Base-by-base conservation (phyloP, 1,140 invertebrate genomes). In the Euwallacea similis region DNA sequence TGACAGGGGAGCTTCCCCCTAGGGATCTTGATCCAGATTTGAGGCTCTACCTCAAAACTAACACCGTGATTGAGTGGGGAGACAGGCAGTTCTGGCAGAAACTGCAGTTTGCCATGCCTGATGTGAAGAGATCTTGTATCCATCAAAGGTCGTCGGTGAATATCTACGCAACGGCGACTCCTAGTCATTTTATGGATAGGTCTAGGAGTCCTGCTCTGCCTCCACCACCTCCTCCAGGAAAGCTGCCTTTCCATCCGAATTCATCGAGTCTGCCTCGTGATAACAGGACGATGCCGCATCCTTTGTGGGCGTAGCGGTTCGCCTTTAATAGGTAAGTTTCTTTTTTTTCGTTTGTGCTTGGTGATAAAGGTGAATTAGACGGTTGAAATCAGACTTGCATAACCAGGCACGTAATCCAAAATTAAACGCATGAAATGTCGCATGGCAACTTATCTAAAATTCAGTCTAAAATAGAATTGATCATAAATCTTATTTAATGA, bases 61-160 rank as follows among this genome's bases (percentile, higher is more conserved):
- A 93, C 83, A 95, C 93, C 80, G 93, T 89, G 83, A 90, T 97
- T 76, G 91, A 94, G 79, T 96, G 93, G 92, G 93, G 92, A 66
- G 95, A 97, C 84, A 91, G 93, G 80, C 88, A 93, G 77, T 98
- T 98, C 84, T 98, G 95, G 95, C 90, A 96, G 78, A 97, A 97
- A 83, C 85, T 98, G 60, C 88, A 92, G 76, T 95, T 94, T 78
- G 92, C 93, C 16, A 90, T 97, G 89, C 95, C 95, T 46, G 91
- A 93, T 77, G 86, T 89, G 61, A 83, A 85, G 78, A 84, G 86
- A 79, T 76, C 79, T 7, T 87, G 86, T 81, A 82, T 87, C 50
- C 85, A 87, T 80, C 86, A 87, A 79, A 80, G 87, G 73, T 85
- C 86, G 66, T 83, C 85, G 75, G 84, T 88, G 71, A 89, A 89